phyloP scores from a whole-genome alignment of 2,113 vertebrate species.

The Romanogobio albipinnatus region DNA sequence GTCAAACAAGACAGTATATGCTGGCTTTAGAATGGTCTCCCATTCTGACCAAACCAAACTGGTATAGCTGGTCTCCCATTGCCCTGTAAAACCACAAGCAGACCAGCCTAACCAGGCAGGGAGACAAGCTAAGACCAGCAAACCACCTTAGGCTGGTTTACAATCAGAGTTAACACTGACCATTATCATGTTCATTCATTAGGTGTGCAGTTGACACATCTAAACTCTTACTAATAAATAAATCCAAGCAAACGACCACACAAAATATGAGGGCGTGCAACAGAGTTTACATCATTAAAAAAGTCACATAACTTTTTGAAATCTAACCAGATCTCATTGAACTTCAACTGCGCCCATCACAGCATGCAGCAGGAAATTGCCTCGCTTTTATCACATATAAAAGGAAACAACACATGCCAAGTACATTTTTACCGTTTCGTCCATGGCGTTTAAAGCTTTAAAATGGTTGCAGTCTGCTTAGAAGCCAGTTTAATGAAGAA shows the following conservation, averaged over 20 bases:
- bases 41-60: background rate
- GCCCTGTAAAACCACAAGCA: background rate
- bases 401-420: background rate
- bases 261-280: background rate
- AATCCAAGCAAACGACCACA: background rate
- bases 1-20: background rate
- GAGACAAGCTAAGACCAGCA: background rate
- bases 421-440: conserved; percentile 3
- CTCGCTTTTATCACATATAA: background rate
- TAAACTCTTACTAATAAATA: background rate
- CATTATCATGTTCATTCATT: background rate
- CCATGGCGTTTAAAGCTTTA: conserved; percentile 10
- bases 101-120: background rate
- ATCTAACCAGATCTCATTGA: background rate
- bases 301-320: background rate
- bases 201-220: background rate
- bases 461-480: background rate
- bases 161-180: background rate
- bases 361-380: background rate
- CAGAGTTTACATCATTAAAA: background rate
- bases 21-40: background rate
- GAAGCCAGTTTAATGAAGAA: background rate
- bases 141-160: background rate
- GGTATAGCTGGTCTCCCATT: background rate
- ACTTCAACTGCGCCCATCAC: background rate